Conservation (phyloP, 2,888 invertebrate species). For the Lasioglossum marginatum region DNA sequence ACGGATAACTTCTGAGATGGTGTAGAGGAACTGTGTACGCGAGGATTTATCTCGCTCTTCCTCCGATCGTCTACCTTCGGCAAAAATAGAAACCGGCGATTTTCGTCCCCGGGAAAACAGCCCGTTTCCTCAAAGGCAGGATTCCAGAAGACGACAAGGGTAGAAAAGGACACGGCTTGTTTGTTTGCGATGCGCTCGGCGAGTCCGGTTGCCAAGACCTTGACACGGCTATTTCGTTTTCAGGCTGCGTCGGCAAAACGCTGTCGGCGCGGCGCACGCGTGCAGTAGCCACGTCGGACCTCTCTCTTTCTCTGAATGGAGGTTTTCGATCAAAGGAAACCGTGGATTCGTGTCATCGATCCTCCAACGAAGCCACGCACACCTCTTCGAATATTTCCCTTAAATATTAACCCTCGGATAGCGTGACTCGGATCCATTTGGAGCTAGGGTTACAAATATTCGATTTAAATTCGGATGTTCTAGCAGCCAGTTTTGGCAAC, state of each 20-base stretch:
- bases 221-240: constrained; percentile 54
- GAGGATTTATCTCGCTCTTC: constrained; percentile 37
- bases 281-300: not conserved
- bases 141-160: not conserved
- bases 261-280: constrained; percentile 16
- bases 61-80: not conserved
- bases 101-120: constrained; percentile 19
- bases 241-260: constrained; percentile 42
- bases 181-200: constrained; percentile 55
- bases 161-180: constrained; percentile 32
- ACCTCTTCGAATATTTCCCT: not conserved
- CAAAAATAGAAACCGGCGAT: constrained; percentile 10
- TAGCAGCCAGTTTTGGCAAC: not conserved
- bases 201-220: constrained; percentile 48
- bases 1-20: constrained; percentile 6
- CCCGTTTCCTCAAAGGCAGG: not conserved
- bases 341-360: not conserved
- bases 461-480: not conserved
- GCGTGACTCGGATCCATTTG: not conserved
- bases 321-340: constrained; percentile 15
- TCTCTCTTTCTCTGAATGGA: not conserved
- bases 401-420: not conserved
- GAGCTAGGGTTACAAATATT: not conserved
- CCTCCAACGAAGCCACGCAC: not conserved
- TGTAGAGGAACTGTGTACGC: not conserved